A percentile compares a stretch with the other conserved stretches of the same genome.
These are phyloP conservation scores for Brachyopa scutellaris DNA, from an alignment of 2,888 invertebrate species.

Conservation along the genomic window DNA sequence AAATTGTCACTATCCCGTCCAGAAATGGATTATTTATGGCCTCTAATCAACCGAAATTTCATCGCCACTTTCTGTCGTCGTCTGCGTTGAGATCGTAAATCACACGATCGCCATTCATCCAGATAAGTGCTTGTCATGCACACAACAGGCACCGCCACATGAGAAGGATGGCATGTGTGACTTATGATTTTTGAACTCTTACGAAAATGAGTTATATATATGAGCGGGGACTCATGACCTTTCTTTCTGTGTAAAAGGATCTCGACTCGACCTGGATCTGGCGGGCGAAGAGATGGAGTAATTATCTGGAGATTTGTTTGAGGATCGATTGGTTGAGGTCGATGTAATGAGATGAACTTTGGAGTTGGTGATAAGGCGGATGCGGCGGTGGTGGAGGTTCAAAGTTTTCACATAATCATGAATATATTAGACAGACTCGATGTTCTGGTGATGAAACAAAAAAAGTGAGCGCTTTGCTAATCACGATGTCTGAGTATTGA, in stretches of 20 bases:
- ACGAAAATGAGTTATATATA: constrained; percentile 6
- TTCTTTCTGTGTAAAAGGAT: not conserved
- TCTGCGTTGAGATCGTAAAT: constrained; percentile 68
- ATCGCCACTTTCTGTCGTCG: constrained; percentile 40
- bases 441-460: too few relatives aligned
- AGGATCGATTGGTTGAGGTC: too few relatives aligned
- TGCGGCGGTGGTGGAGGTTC: too few relatives aligned
- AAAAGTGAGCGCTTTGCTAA: too few relatives aligned
- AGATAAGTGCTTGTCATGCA: constrained; percentile 64
- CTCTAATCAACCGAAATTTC: constrained; percentile 68
- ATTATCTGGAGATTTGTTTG: constrained; percentile 56
- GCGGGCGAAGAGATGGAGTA: constrained; percentile 2
- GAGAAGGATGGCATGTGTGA: not conserved
- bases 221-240: constrained; percentile 19
- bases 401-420: too few relatives aligned
- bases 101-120: constrained; percentile 64
- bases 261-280: constrained; percentile 3
- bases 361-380: constrained; percentile 26
- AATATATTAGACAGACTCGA: too few relatives aligned
- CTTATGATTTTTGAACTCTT: constrained; percentile 4
- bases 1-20: constrained; percentile 64
- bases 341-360: constrained; percentile 30
- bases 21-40: constrained; percentile 60
- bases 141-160: not conserved
- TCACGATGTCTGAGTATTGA: too few relatives aligned